A percentile compares a stretch with the other conserved stretches of the same genome.
phyloP scores from a whole-genome alignment of 2,113 vertebrate species.

The Dipodomys stephensi region DNA sequence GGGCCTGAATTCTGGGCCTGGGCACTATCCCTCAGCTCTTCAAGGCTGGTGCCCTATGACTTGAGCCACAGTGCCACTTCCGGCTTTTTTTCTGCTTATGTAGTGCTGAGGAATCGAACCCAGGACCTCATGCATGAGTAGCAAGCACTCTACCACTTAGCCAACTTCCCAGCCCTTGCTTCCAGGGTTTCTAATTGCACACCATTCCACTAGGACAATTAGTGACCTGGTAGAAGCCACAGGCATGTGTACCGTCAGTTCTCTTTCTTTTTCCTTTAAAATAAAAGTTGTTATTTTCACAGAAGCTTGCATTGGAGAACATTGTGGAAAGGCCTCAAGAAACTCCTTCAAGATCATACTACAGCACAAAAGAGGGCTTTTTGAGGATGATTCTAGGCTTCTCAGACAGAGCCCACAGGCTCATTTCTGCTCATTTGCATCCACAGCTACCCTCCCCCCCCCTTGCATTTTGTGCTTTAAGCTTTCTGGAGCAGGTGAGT shows the following conservation, averaged over 20 bases:
- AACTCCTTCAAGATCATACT: background rate
- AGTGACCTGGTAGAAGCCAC: background rate
- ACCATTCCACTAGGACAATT: background rate
- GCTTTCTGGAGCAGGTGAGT: no score
- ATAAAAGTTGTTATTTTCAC: background rate
- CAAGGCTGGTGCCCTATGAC: no score
- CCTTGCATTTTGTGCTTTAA: background rate
- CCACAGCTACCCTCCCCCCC: accelerated
- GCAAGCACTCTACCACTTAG: no score
- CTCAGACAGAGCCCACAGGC: background rate
- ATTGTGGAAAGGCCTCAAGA: background rate
- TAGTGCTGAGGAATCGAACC: no score
- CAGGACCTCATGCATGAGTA: no score
- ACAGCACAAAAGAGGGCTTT: background rate
- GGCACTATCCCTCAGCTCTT: no score
- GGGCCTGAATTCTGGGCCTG: no score
- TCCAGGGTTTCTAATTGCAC: background rate
- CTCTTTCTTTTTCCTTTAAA: background rate
- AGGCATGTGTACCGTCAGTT: background rate
- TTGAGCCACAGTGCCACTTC: no score
- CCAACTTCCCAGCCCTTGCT: no score
- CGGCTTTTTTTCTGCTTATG: no score
- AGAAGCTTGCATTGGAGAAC: background rate
- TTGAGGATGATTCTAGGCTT: background rate
- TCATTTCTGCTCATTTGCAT: accelerated